phyloP scores from a whole-genome alignment of 2,113 vertebrate species.

The Microcebus ravelobensis region DNA sequence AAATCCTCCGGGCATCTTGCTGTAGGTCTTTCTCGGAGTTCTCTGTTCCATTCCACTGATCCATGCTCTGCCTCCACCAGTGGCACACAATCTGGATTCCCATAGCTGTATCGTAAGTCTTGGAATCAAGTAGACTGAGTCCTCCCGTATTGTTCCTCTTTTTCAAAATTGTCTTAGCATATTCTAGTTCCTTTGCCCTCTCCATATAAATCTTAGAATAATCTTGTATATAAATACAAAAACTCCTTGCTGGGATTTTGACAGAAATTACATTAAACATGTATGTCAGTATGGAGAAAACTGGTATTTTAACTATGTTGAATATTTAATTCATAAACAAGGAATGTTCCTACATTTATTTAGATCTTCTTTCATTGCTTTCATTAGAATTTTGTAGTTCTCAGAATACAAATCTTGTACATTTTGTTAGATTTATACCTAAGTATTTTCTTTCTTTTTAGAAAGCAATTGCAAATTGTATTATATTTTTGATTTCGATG shows the following conservation, averaged over 20 bases:
- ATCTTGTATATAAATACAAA: background rate
- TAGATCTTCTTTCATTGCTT: background rate
- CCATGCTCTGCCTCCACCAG: background rate
- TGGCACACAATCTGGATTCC: background rate
- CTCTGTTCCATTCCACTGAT: background rate
- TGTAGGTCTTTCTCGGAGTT: background rate
- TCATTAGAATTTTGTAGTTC: background rate
- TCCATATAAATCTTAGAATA: background rate
- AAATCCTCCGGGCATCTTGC: background rate
- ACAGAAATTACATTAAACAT: background rate
- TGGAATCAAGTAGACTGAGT: background rate
- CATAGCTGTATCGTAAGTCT: background rate
- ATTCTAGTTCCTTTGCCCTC: background rate
- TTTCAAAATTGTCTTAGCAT: background rate
- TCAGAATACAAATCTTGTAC: background rate
- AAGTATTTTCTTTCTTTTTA: background rate
- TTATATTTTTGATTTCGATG: background rate
- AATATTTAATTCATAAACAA: background rate
- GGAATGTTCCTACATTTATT: background rate
- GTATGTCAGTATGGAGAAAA: background rate
- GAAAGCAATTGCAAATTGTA: background rate
- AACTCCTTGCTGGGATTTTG: background rate
- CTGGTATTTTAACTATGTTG: background rate
- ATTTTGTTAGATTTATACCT: background rate
- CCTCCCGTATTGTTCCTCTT: background rate